Evolutionary conservation across 1,140 invertebrate genomes (phyloP), one percentile per base, ranked within the genome.

Genomic region (Elysia chlorotica): DNA sequence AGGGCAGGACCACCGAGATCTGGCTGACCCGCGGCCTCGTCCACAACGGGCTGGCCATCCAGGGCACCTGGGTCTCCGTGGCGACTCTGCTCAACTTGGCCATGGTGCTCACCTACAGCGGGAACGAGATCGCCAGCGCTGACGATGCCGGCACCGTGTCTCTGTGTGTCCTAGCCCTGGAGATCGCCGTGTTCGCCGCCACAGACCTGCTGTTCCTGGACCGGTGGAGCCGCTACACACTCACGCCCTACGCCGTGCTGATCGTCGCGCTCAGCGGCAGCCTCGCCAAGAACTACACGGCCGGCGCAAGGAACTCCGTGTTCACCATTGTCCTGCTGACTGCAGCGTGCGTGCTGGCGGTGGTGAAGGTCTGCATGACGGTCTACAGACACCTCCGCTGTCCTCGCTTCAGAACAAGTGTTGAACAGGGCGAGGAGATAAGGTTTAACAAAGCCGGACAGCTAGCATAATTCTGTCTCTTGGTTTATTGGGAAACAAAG

Each of bases 11-110:
- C 4, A 28, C 37, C 0, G 81, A 83, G 23, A 78, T 81, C 36
- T 86, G 85, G 85, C 56, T 85, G 19, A 79, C 79, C 17, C 68
- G 85, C 28, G 71, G 81, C n/a, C 62, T 87, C n/a, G 79, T 86
- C 2, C 83, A 86, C 23, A 87, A 87, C 67, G 86, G 83, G 19
- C 68, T 86, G 0, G 79, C 77, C 17, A 79, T 85, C 21, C 86
- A 86, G 61, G 82, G 81, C 4, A 80, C 82, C 0, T 86, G 85
- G 85, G 76, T 76, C 19, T 81, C 79, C 23, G 78, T 86, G 14
- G 86, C 85, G 3, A 78, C 85, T 6, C 74, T 85, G 10, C 75
- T 86, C 25, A 87, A 86, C 71, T 14, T 82, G 1, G 74, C 66
- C 19, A 72, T 80, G n/a, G 78, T 79, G 21, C 63, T 84, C 14